These are phyloP conservation scores for Dascyllus trimaculatus DNA, from an alignment of 2,113 vertebrate genomes.

Conservation along the genomic window DNA sequence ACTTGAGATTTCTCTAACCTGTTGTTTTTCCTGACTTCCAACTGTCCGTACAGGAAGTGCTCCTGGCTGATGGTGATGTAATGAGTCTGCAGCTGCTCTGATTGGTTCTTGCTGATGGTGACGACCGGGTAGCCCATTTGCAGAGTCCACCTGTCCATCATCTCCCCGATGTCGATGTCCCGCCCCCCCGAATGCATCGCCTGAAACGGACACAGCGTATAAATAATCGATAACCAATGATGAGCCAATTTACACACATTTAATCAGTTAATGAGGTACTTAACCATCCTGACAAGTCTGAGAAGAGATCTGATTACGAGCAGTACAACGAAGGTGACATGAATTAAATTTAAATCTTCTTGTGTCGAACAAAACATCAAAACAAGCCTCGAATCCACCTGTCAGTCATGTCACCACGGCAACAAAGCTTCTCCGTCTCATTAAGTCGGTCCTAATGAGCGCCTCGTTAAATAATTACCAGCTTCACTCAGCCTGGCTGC, in stretches of 20 bases:
- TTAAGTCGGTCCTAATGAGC: slow-evolving; percentile 18
- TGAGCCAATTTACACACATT: not conserved
- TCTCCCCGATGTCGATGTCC: slow-evolving; percentile 93
- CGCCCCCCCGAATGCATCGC: slow-evolving; percentile 93
- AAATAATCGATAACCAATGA: not conserved
- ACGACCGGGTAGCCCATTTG: slow-evolving; percentile 99
- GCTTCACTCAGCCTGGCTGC: slow-evolving; percentile 4
- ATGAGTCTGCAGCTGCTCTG: slow-evolving; percentile 78
- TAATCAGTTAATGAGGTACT: not conserved
- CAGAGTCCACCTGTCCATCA: slow-evolving; percentile 98
- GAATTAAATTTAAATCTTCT: not conserved
- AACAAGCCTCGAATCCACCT: slow-evolving; percentile 5
- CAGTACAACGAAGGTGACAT: slow-evolving; percentile 24
- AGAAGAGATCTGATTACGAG: slow-evolving; percentile 29
- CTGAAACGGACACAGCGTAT: slow-evolving; percentile 67
- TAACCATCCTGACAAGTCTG: not conserved
- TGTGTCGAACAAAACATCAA: slow-evolving; percentile 20
- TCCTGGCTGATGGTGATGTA: slow-evolving; percentile 91
- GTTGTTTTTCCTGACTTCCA: slow-evolving; percentile 86
- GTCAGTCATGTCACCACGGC: slow-evolving; percentile 31
- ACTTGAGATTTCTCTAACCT: slow-evolving; percentile 80
- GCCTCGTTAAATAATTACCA: slow-evolving; percentile 38
- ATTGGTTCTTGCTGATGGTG: slow-evolving; percentile 92
- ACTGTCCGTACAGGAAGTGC: slow-evolving; percentile 93
- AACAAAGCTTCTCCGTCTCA: slow-evolving; percentile 29